Percentiles rank a stretch among this genome's conserved stretches.
Evolutionary conservation across 2,113 vertebrate species (phyloP).

Genomic region (Chrysochloris asiatica): DNA sequence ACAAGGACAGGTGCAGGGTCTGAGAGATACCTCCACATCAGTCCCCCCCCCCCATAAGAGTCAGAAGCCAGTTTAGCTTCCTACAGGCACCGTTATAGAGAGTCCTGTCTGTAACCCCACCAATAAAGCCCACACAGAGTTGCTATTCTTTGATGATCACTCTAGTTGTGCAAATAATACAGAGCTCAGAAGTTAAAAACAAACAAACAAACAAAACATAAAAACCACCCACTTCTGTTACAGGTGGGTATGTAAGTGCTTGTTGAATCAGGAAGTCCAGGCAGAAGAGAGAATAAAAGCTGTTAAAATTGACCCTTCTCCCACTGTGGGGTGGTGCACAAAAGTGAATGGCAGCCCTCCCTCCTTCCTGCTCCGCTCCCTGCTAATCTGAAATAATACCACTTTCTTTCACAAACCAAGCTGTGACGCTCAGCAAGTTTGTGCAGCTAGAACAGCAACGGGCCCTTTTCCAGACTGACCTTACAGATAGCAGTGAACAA

Average conservation of each 20-base stretch:
- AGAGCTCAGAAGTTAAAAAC: background rate
- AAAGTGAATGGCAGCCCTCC: background rate
- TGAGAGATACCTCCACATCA: rapidly evolving
- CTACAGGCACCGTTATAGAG: background rate
- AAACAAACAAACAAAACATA: background rate
- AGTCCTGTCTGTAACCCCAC: background rate
- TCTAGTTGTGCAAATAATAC: background rate
- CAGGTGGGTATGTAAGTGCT: background rate
- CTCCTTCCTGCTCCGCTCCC: background rate
- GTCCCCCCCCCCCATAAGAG: background rate
- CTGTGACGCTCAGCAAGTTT: background rate
- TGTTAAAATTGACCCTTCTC: background rate
- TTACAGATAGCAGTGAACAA: background rate
- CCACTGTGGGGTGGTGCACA: no score
- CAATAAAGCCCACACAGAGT: background rate
- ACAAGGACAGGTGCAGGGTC: background rate
- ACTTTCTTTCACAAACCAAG: background rate
- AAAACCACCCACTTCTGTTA: background rate
- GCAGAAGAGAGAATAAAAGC: background rate
- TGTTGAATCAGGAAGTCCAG: background rate
- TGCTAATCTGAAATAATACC: background rate
- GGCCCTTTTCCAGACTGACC: background rate
- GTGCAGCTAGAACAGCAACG: background rate
- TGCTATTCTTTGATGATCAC: background rate
- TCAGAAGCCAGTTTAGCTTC: background rate